Percentiles rank a stretch among this genome's conserved stretches.
Evolutionary conservation across 2,888 invertebrate genomes (phyloP).

Genomic region (Lithophane leautieri): DNA sequence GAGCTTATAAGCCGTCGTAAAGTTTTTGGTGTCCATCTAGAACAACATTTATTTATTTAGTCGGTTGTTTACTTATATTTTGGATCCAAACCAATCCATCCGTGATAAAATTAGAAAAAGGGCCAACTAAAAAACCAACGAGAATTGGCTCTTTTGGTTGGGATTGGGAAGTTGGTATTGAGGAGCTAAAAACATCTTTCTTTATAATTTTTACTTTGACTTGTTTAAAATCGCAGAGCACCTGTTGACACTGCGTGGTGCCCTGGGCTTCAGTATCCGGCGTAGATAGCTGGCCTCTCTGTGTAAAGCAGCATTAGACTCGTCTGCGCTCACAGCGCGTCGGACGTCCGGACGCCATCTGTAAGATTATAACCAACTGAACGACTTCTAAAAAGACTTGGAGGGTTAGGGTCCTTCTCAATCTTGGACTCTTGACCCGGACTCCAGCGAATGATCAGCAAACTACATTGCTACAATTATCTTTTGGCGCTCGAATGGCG

Average conservation of each 20-base stretch:
- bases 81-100: neutral
- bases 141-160: neutral
- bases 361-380: neutral
- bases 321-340: slow-evolving; percentile 85
- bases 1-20: slow-evolving; percentile 82
- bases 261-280: slow-evolving; percentile 75
- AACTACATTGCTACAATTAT: neutral
- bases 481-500: neutral
- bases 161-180: neutral
- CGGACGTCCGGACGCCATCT: slow-evolving; percentile 83
- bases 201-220: neutral
- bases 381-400: neutral
- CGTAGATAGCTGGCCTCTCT: slow-evolving; percentile 81
- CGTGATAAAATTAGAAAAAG: neutral
- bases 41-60: slow-evolving; percentile 32
- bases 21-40: slow-evolving; percentile 84
- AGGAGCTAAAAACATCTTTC: neutral
- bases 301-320: slow-evolving; percentile 77
- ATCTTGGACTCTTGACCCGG: too few relatives aligned
- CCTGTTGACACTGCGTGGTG: slow-evolving; percentile 80
- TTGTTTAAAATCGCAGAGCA: slow-evolving; percentile 39
- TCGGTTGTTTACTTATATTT: neutral
- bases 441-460: neutral
- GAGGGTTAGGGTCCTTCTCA: neutral
- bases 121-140: neutral